phyloP scores from a whole-genome alignment of 2,888 invertebrate genomes.

The Tetheella fluctuosa region DNA sequence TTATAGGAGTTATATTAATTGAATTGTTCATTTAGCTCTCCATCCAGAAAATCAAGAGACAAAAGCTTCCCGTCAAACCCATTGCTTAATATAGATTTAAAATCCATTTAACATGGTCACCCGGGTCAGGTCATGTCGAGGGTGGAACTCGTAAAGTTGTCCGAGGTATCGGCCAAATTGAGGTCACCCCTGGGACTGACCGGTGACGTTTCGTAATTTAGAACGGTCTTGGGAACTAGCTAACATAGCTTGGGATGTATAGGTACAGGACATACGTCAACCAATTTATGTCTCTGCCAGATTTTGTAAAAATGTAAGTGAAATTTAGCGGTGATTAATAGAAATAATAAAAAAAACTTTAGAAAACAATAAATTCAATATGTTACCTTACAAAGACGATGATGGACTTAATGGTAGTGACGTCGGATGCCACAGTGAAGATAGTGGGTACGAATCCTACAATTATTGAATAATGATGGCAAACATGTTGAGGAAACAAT shows the following conservation, averaged over 20 bases:
- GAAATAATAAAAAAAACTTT: too few relatives aligned
- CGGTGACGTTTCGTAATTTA: slow-evolving; percentile 11
- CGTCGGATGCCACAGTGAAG: too few relatives aligned
- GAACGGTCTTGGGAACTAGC: slow-evolving; percentile 1
- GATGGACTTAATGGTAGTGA: too few relatives aligned
- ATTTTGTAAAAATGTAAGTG: background rate
- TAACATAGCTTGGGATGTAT: background rate
- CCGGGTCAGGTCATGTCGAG: background rate
- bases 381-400: too few relatives aligned
- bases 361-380: too few relatives aligned
- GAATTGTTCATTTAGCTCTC: background rate
- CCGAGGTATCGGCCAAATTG: slow-evolving; percentile 10
- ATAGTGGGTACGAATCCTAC: too few relatives aligned
- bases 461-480: too few relatives aligned
- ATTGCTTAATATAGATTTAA: slow-evolving; percentile 9
- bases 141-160: slow-evolving; percentile 7
- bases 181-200: slow-evolving; percentile 11
- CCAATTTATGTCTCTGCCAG: background rate
- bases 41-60: background rate
- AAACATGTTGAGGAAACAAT: too few relatives aligned
- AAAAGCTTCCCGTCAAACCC: slow-evolving; percentile 1
- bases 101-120: slow-evolving; percentile 5
- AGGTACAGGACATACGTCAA: background rate
- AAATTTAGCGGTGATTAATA: too few relatives aligned
- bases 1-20: background rate